Evolutionary conservation across 2,797 vertebrate species (phyloP).

Genomic region (Neostethus bicornis): DNA sequence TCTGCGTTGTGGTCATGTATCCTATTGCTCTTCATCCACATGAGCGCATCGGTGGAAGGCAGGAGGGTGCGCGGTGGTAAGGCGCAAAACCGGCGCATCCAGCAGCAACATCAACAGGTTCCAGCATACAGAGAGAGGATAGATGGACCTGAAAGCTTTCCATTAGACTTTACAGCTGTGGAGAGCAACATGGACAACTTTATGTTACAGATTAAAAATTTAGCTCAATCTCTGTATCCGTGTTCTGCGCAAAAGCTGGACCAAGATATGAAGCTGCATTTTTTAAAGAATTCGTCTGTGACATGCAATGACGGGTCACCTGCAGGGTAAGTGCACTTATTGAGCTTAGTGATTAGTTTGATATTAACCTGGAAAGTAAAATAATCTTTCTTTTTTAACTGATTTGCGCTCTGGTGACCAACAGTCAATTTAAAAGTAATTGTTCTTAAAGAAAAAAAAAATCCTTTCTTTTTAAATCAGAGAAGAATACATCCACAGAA

Average conservation of each 20-base stretch:
- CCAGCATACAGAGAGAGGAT: conserved; percentile 67
- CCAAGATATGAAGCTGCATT: conserved; percentile 85
- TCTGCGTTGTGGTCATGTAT: conserved; percentile 59
- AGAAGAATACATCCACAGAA: too few relatives aligned
- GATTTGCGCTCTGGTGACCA: too few relatives aligned
- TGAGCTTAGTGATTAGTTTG: not conserved
- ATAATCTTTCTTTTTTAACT: too few relatives aligned
- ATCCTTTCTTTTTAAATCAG: too few relatives aligned
- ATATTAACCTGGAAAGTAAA: not conserved
- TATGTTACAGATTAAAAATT: conserved; percentile 89
- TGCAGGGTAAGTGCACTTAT: conserved; percentile 80
- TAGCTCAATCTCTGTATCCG: conserved; percentile 89
- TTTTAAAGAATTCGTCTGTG: conserved; percentile 83
- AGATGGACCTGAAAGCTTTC: conserved; percentile 86
- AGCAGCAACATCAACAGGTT: conserved; percentile 47
- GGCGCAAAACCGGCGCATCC: conserved; percentile 70
- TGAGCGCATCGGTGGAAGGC: conserved; percentile 74
- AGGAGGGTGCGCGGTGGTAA: conserved; percentile 71
- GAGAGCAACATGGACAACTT: conserved; percentile 91
- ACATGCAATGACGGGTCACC: conserved; percentile 90
- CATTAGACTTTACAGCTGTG: conserved; percentile 89
- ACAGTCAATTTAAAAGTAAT: too few relatives aligned
- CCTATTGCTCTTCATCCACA: conserved; percentile 81
- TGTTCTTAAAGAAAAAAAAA: too few relatives aligned
- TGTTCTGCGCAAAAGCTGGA: conserved; percentile 87